Base-by-base conservation (phyloP, 1,140 invertebrate genomes). In the Philopotamus ludificatus region DNA sequence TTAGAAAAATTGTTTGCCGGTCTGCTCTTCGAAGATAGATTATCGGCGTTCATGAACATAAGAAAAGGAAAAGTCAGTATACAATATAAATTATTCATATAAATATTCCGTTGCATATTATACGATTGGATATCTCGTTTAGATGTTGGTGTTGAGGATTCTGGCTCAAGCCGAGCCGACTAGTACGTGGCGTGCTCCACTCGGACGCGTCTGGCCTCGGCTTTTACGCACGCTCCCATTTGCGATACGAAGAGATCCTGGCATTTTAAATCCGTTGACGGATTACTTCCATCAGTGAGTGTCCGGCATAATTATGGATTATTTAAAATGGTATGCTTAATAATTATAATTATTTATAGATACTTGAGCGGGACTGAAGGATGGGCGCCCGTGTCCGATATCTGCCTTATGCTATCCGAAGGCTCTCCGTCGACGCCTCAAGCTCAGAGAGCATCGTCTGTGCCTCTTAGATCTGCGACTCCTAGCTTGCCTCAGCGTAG, bases 41-140 rank as follows among this genome's bases (percentile, higher is more conserved):
- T 90, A 66, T 73, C 82, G 7, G 83, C 84, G 70, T 85, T 88
- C 79, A 75, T 90, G 66, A 85, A 83, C 70, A 86, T 90, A 53
- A 81, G 88, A 64, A 91, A 91, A 72, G 89, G 88, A 73, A 87
- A 88, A 80, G 87, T 89, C 74, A 73, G 67, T 73, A 22, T n/a
- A 10, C 15, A 7, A n/a, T 2, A 34, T 42, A 1, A 26, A 3
- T 41, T 16, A 3, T 39, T 16, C 3, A 34, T 50, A n/a, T 23
- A 16, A 55, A 7, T 16, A 2, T 47, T 63, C 58, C 12, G 1
- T 63, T 50, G n/a, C n/a, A n/a, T n/a, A n/a, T n/a, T n/a, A n/a
- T n/a, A n/a, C n/a, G n/a, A n/a, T n/a, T n/a, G n/a, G n/a, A n/a
- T n/a, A n/a, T n/a, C 18, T 41, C 8, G 55, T 50, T 55, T 63